Percentiles rank a stretch among this genome's conserved stretches.
These are phyloP conservation scores for Fulica atra DNA, from an alignment of 2,113 vertebrate genomes.

Conservation along the genomic window DNA sequence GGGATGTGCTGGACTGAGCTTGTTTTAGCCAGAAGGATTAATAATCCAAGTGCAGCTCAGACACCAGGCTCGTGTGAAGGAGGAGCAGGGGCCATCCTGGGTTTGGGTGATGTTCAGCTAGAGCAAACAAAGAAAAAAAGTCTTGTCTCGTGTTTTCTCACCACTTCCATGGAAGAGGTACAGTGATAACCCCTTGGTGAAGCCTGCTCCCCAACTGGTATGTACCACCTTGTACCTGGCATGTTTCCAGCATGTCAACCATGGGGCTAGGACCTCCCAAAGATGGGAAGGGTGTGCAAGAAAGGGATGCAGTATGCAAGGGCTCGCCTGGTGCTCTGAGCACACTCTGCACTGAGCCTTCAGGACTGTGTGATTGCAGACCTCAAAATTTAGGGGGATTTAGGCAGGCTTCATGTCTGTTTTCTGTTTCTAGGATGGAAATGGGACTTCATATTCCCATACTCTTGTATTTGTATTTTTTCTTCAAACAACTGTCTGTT, in stretches of 20 bases:
- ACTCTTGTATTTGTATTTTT: background rate
- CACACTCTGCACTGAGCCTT: background rate
- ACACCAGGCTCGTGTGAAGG: background rate
- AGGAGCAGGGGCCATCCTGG: background rate
- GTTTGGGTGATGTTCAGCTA: background rate
- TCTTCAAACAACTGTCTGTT: background rate
- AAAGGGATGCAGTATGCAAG: background rate
- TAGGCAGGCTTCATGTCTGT: background rate
- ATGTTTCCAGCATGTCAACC: background rate
- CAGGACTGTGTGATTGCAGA: background rate
- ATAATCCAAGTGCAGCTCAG: background rate
- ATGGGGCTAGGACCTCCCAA: background rate
- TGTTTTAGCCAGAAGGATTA: background rate
- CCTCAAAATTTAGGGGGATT: background rate
- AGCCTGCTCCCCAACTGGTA: background rate
- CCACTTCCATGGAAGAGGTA: background rate
- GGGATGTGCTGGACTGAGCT: background rate
- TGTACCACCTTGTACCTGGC: background rate
- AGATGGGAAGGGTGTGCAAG: background rate
- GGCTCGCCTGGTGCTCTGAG: background rate
- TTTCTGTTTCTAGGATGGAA: background rate
- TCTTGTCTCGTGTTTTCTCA: background rate
- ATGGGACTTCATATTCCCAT: background rate
- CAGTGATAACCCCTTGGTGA: background rate
- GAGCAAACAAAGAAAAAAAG: background rate